Conservation (phyloP, 2,797 vertebrate species). For the Hydrolagus colliei region DNA sequence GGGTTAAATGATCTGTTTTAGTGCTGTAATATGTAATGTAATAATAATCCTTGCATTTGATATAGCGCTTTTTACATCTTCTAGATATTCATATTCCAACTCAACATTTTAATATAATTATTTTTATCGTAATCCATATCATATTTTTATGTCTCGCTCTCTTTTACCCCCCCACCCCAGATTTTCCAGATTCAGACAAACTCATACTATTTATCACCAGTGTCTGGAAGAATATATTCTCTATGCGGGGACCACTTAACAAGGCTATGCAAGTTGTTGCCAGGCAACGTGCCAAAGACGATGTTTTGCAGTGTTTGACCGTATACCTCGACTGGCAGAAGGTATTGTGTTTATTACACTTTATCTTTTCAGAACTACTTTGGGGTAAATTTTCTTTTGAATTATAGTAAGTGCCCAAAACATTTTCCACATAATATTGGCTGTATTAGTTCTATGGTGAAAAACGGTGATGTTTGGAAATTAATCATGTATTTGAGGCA, state of each 20-base stretch:
- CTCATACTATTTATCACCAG: conserved; percentile 78
- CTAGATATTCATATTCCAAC: too few species aligned
- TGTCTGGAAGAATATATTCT: conserved; percentile 75
- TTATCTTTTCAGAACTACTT: background rate
- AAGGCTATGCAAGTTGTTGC: conserved; percentile 76
- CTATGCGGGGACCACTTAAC: conserved; percentile 62
- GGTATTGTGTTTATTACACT: conserved; percentile 53
- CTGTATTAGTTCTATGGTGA: background rate
- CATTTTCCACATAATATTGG: background rate
- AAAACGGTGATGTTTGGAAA: background rate
- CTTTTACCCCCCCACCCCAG: conserved; percentile 49
- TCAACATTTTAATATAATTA: too few species aligned
- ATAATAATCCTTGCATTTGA: too few species aligned
- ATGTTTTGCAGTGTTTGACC: conserved; percentile 61
- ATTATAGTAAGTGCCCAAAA: background rate
- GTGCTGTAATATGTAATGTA: too few species aligned
- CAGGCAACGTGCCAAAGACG: conserved; percentile 60
- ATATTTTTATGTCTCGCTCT: background rate
- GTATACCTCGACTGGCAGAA: conserved; percentile 80
- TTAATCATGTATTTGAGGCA: background rate
- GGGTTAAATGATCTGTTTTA: too few species aligned
- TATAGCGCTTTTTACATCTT: too few species aligned
- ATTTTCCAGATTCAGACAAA: conserved; percentile 73
- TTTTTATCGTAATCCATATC: too few species aligned
- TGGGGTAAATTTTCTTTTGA: background rate